These are phyloP conservation scores for Zosterops lateralis DNA, from an alignment of 2,113 vertebrate species.

Conservation along the genomic window DNA sequence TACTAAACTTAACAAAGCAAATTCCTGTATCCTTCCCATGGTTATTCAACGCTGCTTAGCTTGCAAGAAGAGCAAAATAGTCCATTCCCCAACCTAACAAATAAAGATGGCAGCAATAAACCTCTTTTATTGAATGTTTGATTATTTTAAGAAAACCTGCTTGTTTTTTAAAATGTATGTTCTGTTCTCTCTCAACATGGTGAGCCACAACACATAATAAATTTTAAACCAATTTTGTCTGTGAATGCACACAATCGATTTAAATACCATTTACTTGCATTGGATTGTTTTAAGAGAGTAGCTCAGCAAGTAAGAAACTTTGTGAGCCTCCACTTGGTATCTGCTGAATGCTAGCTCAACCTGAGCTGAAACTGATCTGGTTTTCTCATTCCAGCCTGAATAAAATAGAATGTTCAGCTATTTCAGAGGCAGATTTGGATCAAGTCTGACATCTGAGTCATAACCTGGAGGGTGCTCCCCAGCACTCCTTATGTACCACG, in stretches of 20 bases:
- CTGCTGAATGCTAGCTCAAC: neutral
- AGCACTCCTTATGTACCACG: neutral
- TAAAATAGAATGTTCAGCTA: neutral
- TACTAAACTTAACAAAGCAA: neutral
- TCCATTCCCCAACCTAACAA: neutral
- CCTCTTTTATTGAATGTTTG: neutral
- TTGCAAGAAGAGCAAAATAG: neutral
- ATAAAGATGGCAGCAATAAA: neutral
- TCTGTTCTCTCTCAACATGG: constrained; percentile 19
- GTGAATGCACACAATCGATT: constrained; percentile 17
- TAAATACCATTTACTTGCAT: neutral
- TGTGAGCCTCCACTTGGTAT: neutral
- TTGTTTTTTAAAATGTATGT: constrained; percentile 46
- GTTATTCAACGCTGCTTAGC: neutral
- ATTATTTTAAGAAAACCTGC: constrained; percentile 48
- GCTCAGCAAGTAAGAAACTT: neutral
- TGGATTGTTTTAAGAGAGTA: neutral
- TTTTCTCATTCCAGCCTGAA: neutral
- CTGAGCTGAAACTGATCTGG: neutral
- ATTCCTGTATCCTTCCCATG: neutral
- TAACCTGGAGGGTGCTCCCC: neutral
- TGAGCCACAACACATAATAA: constrained; percentile 28
- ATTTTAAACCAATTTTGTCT: constrained; percentile 58
- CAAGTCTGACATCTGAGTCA: neutral
- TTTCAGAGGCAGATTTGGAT: neutral